Percentiles rank a stretch among this genome's conserved stretches.
Evolutionary conservation across 2,888 invertebrate genomes (phyloP).

Genomic region (Watsonalla cultraria): DNA sequence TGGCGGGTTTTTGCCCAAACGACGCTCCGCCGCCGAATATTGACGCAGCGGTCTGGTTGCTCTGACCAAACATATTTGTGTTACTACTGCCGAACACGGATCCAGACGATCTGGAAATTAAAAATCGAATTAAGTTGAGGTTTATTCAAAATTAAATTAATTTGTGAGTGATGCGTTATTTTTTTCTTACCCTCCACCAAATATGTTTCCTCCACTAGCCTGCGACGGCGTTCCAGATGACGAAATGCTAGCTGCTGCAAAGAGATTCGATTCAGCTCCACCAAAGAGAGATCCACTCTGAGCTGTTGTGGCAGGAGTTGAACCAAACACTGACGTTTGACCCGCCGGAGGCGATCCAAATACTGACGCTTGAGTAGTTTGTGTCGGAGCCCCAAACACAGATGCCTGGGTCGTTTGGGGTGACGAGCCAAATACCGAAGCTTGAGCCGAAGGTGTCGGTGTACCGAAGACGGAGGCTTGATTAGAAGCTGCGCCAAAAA

Average conservation of each 20-base stretch:
- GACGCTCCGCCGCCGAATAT: slow-evolving; percentile 54
- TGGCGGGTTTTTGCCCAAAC: slow-evolving; percentile 48
- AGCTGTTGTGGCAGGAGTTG: slow-evolving; percentile 39
- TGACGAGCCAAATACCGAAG: slow-evolving; percentile 25
- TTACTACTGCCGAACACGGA: slow-evolving; percentile 53
- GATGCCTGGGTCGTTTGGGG: slow-evolving; percentile 27
- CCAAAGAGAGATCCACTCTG: slow-evolving; percentile 54
- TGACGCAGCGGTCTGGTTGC: slow-evolving; percentile 43
- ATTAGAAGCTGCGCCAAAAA: slow-evolving; percentile 17
- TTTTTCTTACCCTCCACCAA: slow-evolving; percentile 52
- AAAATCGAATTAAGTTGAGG: neutral
- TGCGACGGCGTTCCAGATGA: slow-evolving; percentile 54
- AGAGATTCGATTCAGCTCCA: slow-evolving; percentile 50
- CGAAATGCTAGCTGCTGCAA: slow-evolving; percentile 67
- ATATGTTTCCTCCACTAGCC: slow-evolving; percentile 52
- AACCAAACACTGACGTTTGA: slow-evolving; percentile 37
- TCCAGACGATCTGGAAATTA: slow-evolving; percentile 33
- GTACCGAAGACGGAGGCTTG: slow-evolving; percentile 41
- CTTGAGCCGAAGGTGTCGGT: slow-evolving; percentile 23
- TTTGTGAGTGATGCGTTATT: neutral
- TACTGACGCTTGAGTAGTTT: slow-evolving; percentile 22
- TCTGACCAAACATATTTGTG: slow-evolving; percentile 59
- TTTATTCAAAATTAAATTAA: neutral
- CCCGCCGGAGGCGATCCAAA: slow-evolving; percentile 25
- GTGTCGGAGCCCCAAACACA: slow-evolving; percentile 30